phyloP scores from a whole-genome alignment of 2,113 vertebrate genomes.

The Ellobius talpinus region DNA sequence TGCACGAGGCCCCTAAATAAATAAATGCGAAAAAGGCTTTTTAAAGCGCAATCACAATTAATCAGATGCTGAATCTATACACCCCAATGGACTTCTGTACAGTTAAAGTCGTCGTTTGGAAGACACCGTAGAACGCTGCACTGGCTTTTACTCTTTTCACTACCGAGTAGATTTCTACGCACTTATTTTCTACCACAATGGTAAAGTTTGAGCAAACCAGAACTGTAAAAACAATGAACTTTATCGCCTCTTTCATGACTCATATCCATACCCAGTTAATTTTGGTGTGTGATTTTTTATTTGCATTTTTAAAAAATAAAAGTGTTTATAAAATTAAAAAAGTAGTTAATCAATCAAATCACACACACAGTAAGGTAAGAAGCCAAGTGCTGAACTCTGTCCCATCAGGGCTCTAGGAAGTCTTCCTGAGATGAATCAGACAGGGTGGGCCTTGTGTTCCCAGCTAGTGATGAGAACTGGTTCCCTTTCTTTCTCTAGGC shows the following conservation, averaged over 20 bases:
- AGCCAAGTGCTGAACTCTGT: background rate
- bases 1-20: background rate
- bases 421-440: background rate
- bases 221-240: background rate
- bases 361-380: background rate
- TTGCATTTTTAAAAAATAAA: background rate
- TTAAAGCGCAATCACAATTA: background rate
- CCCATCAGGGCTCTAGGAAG: background rate
- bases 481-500: background rate
- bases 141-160: no score
- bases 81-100: background rate
- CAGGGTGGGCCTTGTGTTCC: background rate
- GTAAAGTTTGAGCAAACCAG: background rate
- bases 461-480: background rate
- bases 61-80: background rate
- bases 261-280: background rate
- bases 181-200: background rate
- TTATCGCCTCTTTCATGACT: no score
- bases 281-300: background rate
- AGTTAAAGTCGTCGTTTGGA: no score
- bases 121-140: background rate
- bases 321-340: background rate
- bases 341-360: background rate
- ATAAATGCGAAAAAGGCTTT: no score
- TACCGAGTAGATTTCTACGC: background rate